A percentile compares a stretch with the other conserved stretches of the same genome.
phyloP scores from a whole-genome alignment of 2,113 vertebrate species.

The Hoplias malabaricus region DNA sequence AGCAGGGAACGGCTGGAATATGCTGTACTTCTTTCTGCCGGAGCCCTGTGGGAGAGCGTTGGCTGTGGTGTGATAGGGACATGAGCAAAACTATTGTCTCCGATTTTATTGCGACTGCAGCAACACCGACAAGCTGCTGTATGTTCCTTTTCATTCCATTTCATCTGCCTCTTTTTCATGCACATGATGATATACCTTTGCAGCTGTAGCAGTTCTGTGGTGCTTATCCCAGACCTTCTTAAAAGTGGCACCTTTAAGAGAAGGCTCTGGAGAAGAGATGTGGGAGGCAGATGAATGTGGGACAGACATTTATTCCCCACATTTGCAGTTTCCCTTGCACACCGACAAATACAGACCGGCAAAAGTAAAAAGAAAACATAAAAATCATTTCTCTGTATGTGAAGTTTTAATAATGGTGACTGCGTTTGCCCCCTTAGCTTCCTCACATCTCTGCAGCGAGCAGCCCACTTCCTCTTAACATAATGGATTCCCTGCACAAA shows the following conservation, averaged over 20 bases:
- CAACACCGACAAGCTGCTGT: neutral
- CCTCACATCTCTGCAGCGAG: conserved; percentile 55
- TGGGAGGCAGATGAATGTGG: neutral
- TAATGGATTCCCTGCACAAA: conserved; percentile 61
- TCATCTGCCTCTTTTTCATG: neutral
- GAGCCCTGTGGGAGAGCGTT: neutral
- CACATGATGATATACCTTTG: neutral
- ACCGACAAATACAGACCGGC: too few species aligned
- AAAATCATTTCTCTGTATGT: conserved; percentile 39
- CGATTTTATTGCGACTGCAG: neutral
- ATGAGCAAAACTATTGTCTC: neutral
- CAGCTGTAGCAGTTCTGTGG: neutral
- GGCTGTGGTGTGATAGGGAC: neutral
- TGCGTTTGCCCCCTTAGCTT: conserved; percentile 54
- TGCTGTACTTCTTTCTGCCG: neutral
- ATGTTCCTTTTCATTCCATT: neutral
- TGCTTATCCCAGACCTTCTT: neutral
- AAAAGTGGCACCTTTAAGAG: neutral
- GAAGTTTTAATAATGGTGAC: conserved; percentile 63
- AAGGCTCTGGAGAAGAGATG: neutral
- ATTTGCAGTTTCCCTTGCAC: conserved; percentile 21
- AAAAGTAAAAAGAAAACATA: neutral
- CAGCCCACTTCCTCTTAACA: conserved; percentile 58
- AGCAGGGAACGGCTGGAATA: too few species aligned
- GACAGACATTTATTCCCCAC: neutral